phyloP scores from a whole-genome alignment of 1,140 invertebrate species.

The Druon quercuslanigerum region DNA sequence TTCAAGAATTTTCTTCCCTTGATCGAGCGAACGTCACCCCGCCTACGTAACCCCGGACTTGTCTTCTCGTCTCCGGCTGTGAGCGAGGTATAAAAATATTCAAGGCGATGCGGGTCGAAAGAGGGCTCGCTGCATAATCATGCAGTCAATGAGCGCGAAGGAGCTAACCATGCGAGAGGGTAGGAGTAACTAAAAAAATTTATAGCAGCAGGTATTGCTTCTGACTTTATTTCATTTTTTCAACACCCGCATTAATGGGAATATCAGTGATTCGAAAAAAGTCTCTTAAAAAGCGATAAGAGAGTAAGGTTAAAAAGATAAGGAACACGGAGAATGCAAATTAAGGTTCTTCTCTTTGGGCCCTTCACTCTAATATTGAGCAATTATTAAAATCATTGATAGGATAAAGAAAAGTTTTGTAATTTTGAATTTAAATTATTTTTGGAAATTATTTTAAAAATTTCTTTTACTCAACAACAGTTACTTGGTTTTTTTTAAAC shows the following conservation, averaged over 20 bases:
- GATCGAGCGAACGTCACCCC: constrained; percentile 28
- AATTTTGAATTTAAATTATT: too few relatives aligned
- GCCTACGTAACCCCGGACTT: constrained; percentile 13
- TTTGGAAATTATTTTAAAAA: too few relatives aligned
- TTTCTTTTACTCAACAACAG: too few relatives aligned
- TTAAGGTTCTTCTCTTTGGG: not conserved
- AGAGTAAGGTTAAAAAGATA: not conserved
- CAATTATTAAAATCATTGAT: too few relatives aligned
- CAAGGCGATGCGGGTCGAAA: constrained; percentile 46
- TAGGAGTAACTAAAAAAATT: constrained; percentile 52
- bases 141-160: constrained; percentile 66
- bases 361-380: too few relatives aligned
- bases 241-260: not conserved
- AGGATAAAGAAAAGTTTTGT: too few relatives aligned
- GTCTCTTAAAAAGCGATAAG: not conserved
- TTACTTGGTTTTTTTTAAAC: too few relatives aligned
- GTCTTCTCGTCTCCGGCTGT: constrained; percentile 50
- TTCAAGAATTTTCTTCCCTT: constrained; percentile 31
- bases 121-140: constrained; percentile 64
- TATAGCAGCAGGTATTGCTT: constrained; percentile 41
- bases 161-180: constrained; percentile 66
- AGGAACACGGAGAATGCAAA: not conserved
- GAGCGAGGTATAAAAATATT: constrained; percentile 58
- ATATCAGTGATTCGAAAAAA: constrained; percentile 15
- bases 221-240: constrained; percentile 8